Percentiles rank a stretch among this genome's conserved stretches.
Conservation (phyloP, 2,797 vertebrate species). For the Psittacula echo region DNA sequence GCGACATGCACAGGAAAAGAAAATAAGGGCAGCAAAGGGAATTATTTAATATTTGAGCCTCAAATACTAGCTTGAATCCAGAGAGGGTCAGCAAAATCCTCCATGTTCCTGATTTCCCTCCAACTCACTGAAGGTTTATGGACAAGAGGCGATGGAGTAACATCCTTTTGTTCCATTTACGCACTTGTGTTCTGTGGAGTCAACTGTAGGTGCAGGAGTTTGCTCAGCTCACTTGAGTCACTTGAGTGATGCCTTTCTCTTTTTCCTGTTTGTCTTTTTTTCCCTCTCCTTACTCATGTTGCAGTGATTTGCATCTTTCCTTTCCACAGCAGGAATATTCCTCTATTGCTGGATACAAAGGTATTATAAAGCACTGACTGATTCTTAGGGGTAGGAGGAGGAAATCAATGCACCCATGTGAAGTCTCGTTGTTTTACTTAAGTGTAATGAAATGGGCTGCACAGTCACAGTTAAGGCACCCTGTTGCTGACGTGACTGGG, state of each 20-base stretch:
- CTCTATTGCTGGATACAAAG: not conserved
- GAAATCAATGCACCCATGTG: rapidly evolving
- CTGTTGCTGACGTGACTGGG: constrained; percentile 30
- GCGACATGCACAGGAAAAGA: no score
- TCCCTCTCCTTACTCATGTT: not conserved
- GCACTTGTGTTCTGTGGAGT: not conserved
- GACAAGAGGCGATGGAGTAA: not conserved
- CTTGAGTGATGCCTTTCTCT: not conserved
- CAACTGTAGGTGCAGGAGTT: not conserved
- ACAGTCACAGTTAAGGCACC: not conserved
- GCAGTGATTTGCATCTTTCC: not conserved
- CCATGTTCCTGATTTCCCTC: not conserved
- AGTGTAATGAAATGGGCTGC: not conserved
- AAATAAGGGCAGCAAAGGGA: not conserved
- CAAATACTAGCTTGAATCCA: not conserved
- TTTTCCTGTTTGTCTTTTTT: no score
- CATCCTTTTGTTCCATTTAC: not conserved
- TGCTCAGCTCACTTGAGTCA: not conserved
- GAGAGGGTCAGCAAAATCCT: not conserved
- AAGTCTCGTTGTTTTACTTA: not conserved
- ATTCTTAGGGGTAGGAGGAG: not conserved
- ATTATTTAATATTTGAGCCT: not conserved
- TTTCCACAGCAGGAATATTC: not conserved
- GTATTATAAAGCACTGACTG: not conserved
- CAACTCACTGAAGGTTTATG: not conserved